Percentiles rank a stretch among this genome's conserved stretches.
Conservation (phyloP, 2,888 invertebrate species). For the Cheilosia grossa region DNA sequence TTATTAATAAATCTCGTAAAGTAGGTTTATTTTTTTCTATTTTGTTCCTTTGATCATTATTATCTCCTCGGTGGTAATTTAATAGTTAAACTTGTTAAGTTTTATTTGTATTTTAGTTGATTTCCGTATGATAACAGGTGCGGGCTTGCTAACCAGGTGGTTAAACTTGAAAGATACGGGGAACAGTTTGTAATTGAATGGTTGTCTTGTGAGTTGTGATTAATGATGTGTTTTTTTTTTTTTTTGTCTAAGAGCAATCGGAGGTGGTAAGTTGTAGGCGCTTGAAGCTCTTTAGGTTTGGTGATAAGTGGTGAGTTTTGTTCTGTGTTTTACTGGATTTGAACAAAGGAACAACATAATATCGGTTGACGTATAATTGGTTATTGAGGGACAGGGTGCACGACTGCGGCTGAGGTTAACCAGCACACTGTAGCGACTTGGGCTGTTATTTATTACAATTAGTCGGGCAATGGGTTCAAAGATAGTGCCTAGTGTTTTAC, state of each 20-base stretch:
- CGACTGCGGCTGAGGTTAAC: too few relatives aligned
- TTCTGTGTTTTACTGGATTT: not conserved
- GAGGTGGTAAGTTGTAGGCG: not conserved
- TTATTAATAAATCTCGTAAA: slow-evolving; percentile 32
- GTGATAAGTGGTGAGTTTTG: slow-evolving; percentile 31
- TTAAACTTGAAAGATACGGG: not conserved
- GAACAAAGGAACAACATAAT: not conserved
- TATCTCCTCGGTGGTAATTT: slow-evolving; percentile 15
- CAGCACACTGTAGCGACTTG: too few relatives aligned
- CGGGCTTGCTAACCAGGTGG: slow-evolving; percentile 14
- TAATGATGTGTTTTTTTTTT: not conserved
- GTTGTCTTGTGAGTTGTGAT: slow-evolving; percentile 5
- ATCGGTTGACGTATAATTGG: too few relatives aligned
- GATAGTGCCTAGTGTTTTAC: too few relatives aligned
- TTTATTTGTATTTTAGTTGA: slow-evolving; percentile 26
- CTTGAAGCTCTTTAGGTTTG: not conserved
- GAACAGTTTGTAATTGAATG: slow-evolving; percentile 2
- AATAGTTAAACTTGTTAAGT: slow-evolving; percentile 24
- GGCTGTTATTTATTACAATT: too few relatives aligned
- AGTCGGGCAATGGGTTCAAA: too few relatives aligned
- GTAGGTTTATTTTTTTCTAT: slow-evolving; percentile 19
- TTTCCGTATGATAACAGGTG: slow-evolving; percentile 40
- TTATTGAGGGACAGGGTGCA: too few relatives aligned
- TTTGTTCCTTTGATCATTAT: not conserved
- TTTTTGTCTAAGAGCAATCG: not conserved